Percentiles rank a stretch among this genome's conserved stretches.
Conservation (phyloP, 2,888 invertebrate species). For the Drosophila ustulata region DNA sequence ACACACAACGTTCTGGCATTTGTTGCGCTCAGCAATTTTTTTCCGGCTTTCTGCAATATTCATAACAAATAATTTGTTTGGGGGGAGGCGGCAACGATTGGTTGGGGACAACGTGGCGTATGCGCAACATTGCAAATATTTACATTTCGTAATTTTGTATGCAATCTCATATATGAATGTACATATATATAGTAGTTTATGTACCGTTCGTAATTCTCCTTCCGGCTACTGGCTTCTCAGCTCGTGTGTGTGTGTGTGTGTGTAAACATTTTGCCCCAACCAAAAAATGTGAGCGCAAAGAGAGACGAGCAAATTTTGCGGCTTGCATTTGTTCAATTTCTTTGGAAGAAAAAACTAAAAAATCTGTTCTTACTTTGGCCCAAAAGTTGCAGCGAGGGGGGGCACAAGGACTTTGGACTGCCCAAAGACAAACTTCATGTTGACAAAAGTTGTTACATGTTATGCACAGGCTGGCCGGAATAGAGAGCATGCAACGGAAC, state of each 20-base stretch:
- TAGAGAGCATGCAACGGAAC: slow-evolving; percentile 34
- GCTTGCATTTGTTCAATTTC: slow-evolving; percentile 44
- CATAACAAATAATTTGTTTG: slow-evolving; percentile 8
- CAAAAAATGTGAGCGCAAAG: slow-evolving; percentile 15
- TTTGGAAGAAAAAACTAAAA: background rate
- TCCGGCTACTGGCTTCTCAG: slow-evolving; percentile 4
- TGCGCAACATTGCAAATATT: slow-evolving; percentile 49
- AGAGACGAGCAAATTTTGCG: slow-evolving; percentile 27
- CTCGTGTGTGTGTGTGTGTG: slow-evolving; percentile 9
- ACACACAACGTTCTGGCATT: background rate
- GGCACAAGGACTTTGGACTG: slow-evolving; percentile 19
- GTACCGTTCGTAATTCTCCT: background rate
- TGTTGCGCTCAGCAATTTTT: background rate
- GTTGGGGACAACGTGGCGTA: slow-evolving; percentile 27
- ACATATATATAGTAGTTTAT: too few species aligned
- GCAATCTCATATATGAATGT: slow-evolving; percentile 27
- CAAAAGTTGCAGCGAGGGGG: slow-evolving; percentile 25
- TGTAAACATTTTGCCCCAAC: slow-evolving; percentile 38
- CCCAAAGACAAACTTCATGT: slow-evolving; percentile 54
- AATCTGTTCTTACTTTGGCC: slow-evolving; percentile 17
- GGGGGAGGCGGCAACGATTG: too few species aligned
- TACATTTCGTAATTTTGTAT: slow-evolving; percentile 31
- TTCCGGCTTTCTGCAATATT: slow-evolving; percentile 4
- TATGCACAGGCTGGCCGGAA: slow-evolving; percentile 20
- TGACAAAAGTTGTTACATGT: slow-evolving; percentile 57